Evolutionary conservation across 2,113 vertebrate species (phyloP).

Genomic region (Sander vitreus): DNA sequence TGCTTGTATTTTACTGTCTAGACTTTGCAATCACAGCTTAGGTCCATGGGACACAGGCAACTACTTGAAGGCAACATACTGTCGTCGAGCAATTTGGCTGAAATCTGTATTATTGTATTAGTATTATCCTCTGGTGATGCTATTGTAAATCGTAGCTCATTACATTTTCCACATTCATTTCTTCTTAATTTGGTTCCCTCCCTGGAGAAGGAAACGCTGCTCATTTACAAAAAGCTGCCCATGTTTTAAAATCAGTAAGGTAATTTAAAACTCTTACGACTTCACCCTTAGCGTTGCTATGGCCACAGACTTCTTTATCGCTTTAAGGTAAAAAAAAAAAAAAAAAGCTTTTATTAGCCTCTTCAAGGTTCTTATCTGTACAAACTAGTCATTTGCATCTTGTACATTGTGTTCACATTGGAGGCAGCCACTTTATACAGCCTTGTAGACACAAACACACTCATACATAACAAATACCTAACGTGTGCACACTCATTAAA

Average conservation of each 20-base stretch:
- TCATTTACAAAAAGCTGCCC: slow-evolving; percentile 41
- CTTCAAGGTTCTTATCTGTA: neutral
- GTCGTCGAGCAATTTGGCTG: slow-evolving; percentile 4
- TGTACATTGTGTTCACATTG: slow-evolving; percentile 21
- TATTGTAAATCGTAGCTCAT: slow-evolving; percentile 12
- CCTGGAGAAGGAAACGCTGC: neutral
- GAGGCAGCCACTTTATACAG: neutral
- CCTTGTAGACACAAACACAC: slow-evolving; percentile 8
- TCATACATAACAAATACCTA: neutral
- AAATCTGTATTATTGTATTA: neutral
- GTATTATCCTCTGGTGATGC: slow-evolving; percentile 17
- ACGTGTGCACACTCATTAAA: neutral
- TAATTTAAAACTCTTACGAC: slow-evolving; percentile 30
- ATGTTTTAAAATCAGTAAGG: slow-evolving; percentile 25
- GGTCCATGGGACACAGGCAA: neutral
- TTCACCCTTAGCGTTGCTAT: slow-evolving; percentile 28
- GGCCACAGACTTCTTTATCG: slow-evolving; percentile 5
- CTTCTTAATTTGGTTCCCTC: slow-evolving; percentile 12
- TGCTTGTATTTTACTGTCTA: slow-evolving; percentile 21
- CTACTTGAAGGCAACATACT: slow-evolving; percentile 7
- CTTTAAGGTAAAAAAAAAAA: slow-evolving; percentile 21
- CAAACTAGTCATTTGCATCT: slow-evolving; percentile 30
- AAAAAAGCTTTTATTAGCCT: slow-evolving; percentile 35
- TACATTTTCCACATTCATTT: slow-evolving; percentile 48
- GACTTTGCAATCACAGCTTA: slow-evolving; percentile 15